Base-by-base conservation (phyloP, 2,888 invertebrate genomes). In the Heliconius aoede region DNA sequence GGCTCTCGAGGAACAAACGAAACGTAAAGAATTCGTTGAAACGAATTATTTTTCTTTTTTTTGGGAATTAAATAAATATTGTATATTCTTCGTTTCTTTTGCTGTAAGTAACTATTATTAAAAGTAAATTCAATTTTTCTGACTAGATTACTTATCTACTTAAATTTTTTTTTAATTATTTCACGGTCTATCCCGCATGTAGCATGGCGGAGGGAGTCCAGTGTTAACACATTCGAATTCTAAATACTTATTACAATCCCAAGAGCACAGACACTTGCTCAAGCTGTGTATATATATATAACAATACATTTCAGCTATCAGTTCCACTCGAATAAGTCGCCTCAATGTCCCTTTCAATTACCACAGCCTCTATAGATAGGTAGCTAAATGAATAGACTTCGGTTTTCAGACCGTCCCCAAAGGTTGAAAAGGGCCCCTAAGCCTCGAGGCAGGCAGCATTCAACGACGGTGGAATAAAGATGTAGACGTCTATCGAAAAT, bases 321-420 rank as follows among this genome's bases (percentile, higher is more conserved):
- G 86, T 92, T 93, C 90, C 91, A 86, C 84, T 83, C 84, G 89
- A 90, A 85, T 88, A 87, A 89, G 87, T 87, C 85, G 85, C 84
- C 82, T 91, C 89, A 90, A 91, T 90, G 90, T 89, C 88, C 87
- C 86, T 88, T 92, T 91, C 91, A 93, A 92, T 92, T 91, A 93
- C 87, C 85, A 85, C 82, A 85, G 81, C 80, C 81, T 83, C 86
- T 85, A 86, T 86, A 90, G 90, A 90, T 91, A 89, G 89, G 90
- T 91, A 90, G 88, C 90, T 91, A 90, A 91, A 91, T 84, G 89
- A 89, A 89, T 87, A 86, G 86, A 84, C 84, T 85, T 86, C 88
- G 88, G 90, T 88, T 90, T 89, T 89, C 88, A 89, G 90, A 85
- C 85, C 85, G 86, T 84, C 88, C 86, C 86, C 81, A 80, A 86